Conservation (phyloP, 2,888 invertebrate species). For the Ichneumoninae sp. region DNA sequence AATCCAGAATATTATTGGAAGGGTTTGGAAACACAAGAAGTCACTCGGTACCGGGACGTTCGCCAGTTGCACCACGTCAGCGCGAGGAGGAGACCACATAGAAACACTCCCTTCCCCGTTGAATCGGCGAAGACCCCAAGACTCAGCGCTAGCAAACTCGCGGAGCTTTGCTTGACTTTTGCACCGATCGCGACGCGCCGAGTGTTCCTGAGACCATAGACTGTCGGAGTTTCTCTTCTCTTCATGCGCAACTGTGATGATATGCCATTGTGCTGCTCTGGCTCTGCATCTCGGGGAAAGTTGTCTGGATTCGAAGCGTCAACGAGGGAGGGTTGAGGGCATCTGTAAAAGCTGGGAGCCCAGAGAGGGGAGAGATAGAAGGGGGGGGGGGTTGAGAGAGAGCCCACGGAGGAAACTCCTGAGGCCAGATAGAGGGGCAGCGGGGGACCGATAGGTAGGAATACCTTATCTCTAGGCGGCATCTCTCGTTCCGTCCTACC, state of each 20-base stretch:
- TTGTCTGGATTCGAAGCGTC: conserved; percentile 52
- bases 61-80: conserved; percentile 5
- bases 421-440: conserved; percentile 35
- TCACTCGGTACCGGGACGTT: conserved; percentile 46
- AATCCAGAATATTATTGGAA: conserved; percentile 55
- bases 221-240: conserved; percentile 58
- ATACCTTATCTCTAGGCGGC: conserved; percentile 66
- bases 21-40: conserved; percentile 58
- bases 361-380: conserved; percentile 14
- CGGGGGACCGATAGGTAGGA: conserved; percentile 52
- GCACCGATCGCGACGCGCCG: conserved; percentile 56
- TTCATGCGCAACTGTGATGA: conserved; percentile 28
- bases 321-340: conserved; percentile 32
- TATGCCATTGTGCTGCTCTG: conserved; percentile 37
- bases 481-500: conserved; percentile 26
- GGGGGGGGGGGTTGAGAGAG: background rate
- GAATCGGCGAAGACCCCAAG: background rate
- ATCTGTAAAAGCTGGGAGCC: conserved; percentile 46
- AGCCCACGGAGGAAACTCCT: conserved; percentile 42
- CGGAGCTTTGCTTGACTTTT: conserved; percentile 72
- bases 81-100: background rate
- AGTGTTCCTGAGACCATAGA: conserved; percentile 66
- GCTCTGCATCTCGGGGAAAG: conserved; percentile 57
- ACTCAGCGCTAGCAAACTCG: conserved; percentile 40
- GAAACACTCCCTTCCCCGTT: conserved; percentile 4